Base-by-base conservation (phyloP, 2,113 vertebrate species). In the Spermophilus dauricus region DNA sequence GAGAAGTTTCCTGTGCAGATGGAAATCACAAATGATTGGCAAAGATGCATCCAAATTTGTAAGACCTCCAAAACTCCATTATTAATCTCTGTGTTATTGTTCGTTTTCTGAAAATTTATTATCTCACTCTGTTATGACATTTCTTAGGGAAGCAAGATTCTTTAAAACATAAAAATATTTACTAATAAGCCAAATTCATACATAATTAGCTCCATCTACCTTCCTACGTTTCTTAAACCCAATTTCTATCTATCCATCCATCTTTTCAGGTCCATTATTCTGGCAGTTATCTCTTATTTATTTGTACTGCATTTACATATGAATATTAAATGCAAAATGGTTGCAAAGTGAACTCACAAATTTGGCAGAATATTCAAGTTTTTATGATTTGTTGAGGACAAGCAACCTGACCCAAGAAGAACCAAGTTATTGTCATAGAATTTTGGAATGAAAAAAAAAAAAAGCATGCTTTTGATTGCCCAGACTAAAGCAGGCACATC, bases 361-460 rank as follows among this genome's bases (percentile, higher is more conserved):
- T 89, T 76, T 70, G 83, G 30, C 45, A 63, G 61, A 58, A 80
- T 20, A 63, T 72, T 93, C 76, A 42, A 81, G 67, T 48, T 92
- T 87, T 80, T 53, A 86, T 32, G 37, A n/a, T 63, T 83, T 65
- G 61, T 81, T 83, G 58, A 92, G 75, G 22, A 84, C 39, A 93
- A 84, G 28, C 7, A 89, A 34, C 56, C 12, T 48, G 73, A 82
- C 61, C n/a, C 48, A 48, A 76, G 8, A 73, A 56, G 20, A 72
- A 5, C 39, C 32, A 83, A 42, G 13, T 83, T 63, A 45, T 42
- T 78, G 63, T 11, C 63, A n/a, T 1, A 83, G 37, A 91, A 65
- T 81, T 86, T 92, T n/a, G 94, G 26, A 87, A 80, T 53, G 26
- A 94, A 45, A 97, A 83, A 70, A 70, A 82, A 70, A 6, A 58